These are phyloP conservation scores for Uloborus diversus DNA, from an alignment of 1,140 invertebrate genomes.

Conservation along the genomic window DNA sequence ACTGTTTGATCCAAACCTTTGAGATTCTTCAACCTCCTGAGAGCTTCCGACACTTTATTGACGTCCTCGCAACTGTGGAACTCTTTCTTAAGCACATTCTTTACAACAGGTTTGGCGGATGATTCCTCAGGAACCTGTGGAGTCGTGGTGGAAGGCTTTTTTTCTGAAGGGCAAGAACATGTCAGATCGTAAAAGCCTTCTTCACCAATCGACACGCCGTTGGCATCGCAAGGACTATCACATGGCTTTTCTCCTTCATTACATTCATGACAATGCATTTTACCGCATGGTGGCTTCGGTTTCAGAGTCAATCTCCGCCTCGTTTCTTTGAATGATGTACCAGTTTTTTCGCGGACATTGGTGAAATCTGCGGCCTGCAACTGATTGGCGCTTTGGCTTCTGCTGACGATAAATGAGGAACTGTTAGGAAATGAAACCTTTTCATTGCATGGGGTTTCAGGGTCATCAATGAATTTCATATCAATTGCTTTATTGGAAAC, in stretches of 20 bases:
- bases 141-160: background rate
- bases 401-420: slow-evolving; percentile 43
- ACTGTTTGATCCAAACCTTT: slow-evolving; percentile 3
- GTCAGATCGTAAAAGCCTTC: slow-evolving; percentile 44
- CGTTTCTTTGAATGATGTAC: slow-evolving; percentile 36
- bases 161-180: slow-evolving; percentile 32
- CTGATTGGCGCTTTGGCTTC: slow-evolving; percentile 53
- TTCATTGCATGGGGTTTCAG: slow-evolving; percentile 43
- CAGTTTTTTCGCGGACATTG: slow-evolving; percentile 43
- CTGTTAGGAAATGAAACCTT: slow-evolving; percentile 42
- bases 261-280: slow-evolving; percentile 52
- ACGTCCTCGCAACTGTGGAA: slow-evolving; percentile 52
- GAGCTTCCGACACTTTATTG: slow-evolving; percentile 24
- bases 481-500: slow-evolving; percentile 59
- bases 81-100: slow-evolving; percentile 28
- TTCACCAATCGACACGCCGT: slow-evolving; percentile 35
- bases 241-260: slow-evolving; percentile 41
- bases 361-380: slow-evolving; percentile 43
- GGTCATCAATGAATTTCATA: slow-evolving; percentile 67
- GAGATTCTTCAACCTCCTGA: background rate
- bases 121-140: background rate
- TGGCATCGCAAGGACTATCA: slow-evolving; percentile 34
- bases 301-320: slow-evolving; percentile 38
- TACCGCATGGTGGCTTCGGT: slow-evolving; percentile 46
- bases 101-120: background rate